Base-by-base conservation (phyloP, 2,113 vertebrate species). In the Sylvilagus bachmani region DNA sequence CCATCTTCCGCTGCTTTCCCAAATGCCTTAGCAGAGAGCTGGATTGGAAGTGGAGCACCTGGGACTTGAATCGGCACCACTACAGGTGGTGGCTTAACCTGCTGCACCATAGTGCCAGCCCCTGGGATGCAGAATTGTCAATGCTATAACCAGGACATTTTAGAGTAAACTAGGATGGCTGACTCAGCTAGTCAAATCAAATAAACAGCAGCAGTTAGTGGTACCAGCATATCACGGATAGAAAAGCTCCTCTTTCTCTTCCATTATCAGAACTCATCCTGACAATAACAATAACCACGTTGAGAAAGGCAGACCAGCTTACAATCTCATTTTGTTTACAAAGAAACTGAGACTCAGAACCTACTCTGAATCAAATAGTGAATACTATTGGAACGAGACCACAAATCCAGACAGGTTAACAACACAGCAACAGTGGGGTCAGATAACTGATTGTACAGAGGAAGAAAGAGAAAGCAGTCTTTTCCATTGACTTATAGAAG, bases 401-500 rank as follows among this genome's bases (percentile, higher is more conserved):
- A 16, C 64, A 79, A 62, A 84, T 84, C 12, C 58, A 7, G 31
- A 8, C 64, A 31, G 24, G 29, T 21, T 73, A 89, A 81, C 55
- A 33, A 69, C 49, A 58, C 5, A 83, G 79, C 75, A 89, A 93
- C 49, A 64, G 78, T 17, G 17, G 49, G 10, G 27, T n/a, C 69
- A 74, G 44, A 67, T 44, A 85, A 90, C 25, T 5, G 25, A 90
- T 7, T 36, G 14, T 79, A 6, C 21, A 66, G 12, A 87, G 51
- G 9, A 93, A 94, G 71, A 36, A 62, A 62, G 70, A 92, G 3
- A 61, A 77, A 38, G 21, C 0, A 25, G 58, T 31, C 25, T 61
- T 84, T 53, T 77, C 53, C 71, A 22, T 24, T 85, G 53, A 94
- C 44, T 12, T 14, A 93, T 31, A 93, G 10, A 77, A 89, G 67